These are phyloP conservation scores for Coptodon rendalli DNA, from an alignment of 2,113 vertebrate genomes.

Conservation along the genomic window DNA sequence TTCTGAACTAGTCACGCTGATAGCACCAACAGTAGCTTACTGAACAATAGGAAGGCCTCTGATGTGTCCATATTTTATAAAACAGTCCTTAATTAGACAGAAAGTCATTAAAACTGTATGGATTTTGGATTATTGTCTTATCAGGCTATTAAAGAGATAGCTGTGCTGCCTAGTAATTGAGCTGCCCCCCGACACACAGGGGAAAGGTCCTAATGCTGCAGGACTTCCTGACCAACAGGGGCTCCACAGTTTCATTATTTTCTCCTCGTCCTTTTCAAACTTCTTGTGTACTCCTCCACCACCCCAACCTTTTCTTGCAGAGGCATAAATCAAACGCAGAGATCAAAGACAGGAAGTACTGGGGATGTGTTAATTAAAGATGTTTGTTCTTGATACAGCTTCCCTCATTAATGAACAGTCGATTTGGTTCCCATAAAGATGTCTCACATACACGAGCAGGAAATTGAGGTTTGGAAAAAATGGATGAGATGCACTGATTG, in stretches of 20 bases:
- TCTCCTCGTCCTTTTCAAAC: conserved; percentile 13
- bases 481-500: conserved; percentile 61
- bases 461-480: conserved; percentile 53
- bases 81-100: conserved; percentile 61
- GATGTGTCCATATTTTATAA: conserved; percentile 43
- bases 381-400: conserved; percentile 71
- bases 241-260: conserved; percentile 5
- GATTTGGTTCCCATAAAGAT: conserved; percentile 70
- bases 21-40: conserved; percentile 49
- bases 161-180: conserved; percentile 65
- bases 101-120: conserved; percentile 75
- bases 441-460: conserved; percentile 39
- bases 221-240: conserved; percentile 4
- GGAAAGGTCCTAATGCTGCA: conserved; percentile 35
- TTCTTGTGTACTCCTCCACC: background rate
- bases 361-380: conserved; percentile 77
- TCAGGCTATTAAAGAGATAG: conserved; percentile 67
- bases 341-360: conserved; percentile 67
- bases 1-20: conserved; percentile 22
- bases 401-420: conserved; percentile 62
- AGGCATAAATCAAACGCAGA: conserved; percentile 48
- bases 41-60: conserved; percentile 44
- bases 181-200: conserved; percentile 35
- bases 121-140: conserved; percentile 72
- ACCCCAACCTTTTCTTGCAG: conserved; percentile 18